Evolutionary conservation across 2,797 vertebrate genomes (phyloP).

Genomic region (Danionella dracula): DNA sequence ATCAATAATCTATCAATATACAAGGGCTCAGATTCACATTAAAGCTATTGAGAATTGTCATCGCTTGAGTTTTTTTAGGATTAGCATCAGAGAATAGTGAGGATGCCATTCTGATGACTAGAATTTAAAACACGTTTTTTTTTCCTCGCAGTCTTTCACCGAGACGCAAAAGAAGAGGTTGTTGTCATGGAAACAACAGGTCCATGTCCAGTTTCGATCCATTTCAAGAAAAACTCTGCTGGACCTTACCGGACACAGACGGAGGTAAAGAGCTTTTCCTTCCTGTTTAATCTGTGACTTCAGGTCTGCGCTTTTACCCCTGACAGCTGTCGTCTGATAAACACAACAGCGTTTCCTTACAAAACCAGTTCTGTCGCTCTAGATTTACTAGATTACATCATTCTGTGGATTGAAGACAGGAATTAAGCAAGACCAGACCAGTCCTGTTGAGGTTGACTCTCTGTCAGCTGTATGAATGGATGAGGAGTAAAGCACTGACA

Average conservation of each 20-base stretch:
- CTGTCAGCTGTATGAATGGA: neutral
- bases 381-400: neutral
- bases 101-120: too few relatives aligned
- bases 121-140: too few relatives aligned
- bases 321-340: constrained; percentile 1
- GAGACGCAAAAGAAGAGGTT: constrained; percentile 97
- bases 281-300: neutral
- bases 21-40: too few relatives aligned
- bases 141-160: constrained; percentile 80
- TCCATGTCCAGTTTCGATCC: constrained; percentile 96
- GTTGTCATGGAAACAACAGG: constrained; percentile 99
- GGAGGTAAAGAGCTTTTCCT: constrained; percentile 84
- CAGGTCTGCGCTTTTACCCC: neutral
- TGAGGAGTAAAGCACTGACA: constrained; percentile 4
- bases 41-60: too few relatives aligned
- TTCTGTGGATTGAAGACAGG: neutral
- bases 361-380: constrained; percentile 1
- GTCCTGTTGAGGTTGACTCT: neutral
- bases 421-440: neutral
- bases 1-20: too few relatives aligned
- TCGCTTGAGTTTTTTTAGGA: too few relatives aligned
- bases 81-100: too few relatives aligned
- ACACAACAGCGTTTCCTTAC: neutral
- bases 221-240: constrained; percentile 95
- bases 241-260: constrained; percentile 90